These are phyloP conservation scores for Pachydiplax longipennis DNA, from an alignment of 2,888 invertebrate species.

Conservation along the genomic window DNA sequence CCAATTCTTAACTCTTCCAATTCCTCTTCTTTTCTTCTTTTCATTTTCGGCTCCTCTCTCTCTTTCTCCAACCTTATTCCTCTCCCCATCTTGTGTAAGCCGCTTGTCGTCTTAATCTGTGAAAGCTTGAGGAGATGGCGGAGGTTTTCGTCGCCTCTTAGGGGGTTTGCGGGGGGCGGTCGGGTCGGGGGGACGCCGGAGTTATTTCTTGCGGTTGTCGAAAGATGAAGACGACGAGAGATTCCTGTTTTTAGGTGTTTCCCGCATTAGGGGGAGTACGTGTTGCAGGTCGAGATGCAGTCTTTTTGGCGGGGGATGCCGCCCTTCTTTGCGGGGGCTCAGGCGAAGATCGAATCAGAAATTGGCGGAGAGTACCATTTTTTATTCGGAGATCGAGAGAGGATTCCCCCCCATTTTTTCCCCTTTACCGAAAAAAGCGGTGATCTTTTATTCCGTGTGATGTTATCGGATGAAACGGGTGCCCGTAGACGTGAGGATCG, in stretches of 20 bases:
- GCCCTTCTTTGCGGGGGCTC: background rate
- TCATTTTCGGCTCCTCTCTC: background rate
- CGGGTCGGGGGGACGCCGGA: background rate
- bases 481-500: background rate
- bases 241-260: background rate
- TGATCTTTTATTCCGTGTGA: conserved; percentile 42
- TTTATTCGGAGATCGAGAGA: background rate
- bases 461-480: conserved; percentile 11
- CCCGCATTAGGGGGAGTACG: background rate
- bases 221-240: background rate
- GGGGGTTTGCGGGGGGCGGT: background rate
- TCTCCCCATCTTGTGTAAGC: background rate
- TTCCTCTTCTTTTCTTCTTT: background rate
- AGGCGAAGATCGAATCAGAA: conserved; percentile 31
- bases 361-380: conserved; percentile 32
- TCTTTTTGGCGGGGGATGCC: background rate
- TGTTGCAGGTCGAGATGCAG: background rate
- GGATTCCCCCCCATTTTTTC: conserved; percentile 1
- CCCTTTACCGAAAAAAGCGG: background rate
- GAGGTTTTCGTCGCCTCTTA: conserved; percentile 30
- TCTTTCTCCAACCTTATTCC: background rate
- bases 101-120: conserved; percentile 39
- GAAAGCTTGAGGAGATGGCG: conserved; percentile 33
- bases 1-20: background rate
- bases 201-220: conserved; percentile 10